phyloP scores from a whole-genome alignment of 37 sponge, comb jelly and placozoan species.

The Tethya wilhelma region DNA sequence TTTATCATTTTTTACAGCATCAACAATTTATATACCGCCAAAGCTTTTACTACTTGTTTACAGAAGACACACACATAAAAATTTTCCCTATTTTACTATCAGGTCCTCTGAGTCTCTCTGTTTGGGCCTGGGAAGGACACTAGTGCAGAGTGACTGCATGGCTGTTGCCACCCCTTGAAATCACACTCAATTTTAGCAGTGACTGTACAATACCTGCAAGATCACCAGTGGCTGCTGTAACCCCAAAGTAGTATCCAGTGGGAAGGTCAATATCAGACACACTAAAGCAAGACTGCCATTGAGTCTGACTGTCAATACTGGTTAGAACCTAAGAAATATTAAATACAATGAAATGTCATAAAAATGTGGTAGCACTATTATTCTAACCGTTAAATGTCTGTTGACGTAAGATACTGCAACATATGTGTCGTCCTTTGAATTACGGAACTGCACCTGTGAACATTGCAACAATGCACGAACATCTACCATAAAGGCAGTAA shows the following conservation, averaged over 20 bases:
- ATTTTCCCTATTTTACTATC: no score
- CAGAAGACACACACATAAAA: no score
- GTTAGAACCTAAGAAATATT: slow-evolving; percentile 32
- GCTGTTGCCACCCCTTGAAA: no score
- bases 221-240: slow-evolving; percentile 93
- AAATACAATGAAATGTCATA: background rate
- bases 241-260: slow-evolving; percentile 92
- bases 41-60: no score
- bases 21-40: no score
- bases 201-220: slow-evolving; percentile 72
- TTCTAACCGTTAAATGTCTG: slow-evolving; percentile 78
- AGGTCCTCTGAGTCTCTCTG: no score
- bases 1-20: no score
- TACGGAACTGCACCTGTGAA: slow-evolving; percentile 74
- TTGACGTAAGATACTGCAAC: slow-evolving; percentile 84
- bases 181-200: no score
- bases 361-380: background rate
- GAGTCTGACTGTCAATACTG: slow-evolving; percentile 64
- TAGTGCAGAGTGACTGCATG: no score
- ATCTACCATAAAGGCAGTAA: no score
- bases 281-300: slow-evolving; percentile 85
- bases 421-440: slow-evolving; percentile 68
- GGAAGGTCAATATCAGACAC: slow-evolving; percentile 80
- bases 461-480: slow-evolving; percentile 2
- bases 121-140: background rate